These are phyloP conservation scores for Seriola rivoliana DNA, from an alignment of 2,113 vertebrate species.

Conservation along the genomic window DNA sequence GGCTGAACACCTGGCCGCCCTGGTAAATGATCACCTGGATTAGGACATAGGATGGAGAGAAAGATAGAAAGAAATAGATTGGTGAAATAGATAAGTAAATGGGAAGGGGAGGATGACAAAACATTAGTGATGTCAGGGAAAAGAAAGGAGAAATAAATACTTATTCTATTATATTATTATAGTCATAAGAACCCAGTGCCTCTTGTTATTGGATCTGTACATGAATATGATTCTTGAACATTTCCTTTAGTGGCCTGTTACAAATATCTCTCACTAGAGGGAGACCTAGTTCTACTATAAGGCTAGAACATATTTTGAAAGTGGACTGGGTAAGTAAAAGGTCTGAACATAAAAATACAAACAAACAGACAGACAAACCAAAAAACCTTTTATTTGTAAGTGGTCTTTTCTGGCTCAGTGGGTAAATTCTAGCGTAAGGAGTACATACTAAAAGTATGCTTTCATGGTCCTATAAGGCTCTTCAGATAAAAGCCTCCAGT, in stretches of 20 bases:
- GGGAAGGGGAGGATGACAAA: not conserved
- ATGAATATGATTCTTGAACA: not conserved
- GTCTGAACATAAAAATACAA: not conserved
- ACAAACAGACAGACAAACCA: constrained; percentile 39
- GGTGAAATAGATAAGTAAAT: not conserved
- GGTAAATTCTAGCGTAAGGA: constrained; percentile 17
- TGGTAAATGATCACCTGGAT: constrained; percentile 98
- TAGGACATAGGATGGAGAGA: not conserved
- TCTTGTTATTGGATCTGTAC: not conserved
- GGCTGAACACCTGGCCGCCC: constrained; percentile 95
- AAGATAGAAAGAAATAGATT: not conserved
- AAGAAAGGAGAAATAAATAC: not conserved
- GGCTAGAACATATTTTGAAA: not conserved
- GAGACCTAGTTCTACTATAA: constrained; percentile 48
- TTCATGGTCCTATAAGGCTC: constrained; percentile 41
- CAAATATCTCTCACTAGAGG: constrained; percentile 67
- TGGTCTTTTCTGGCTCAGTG: constrained; percentile 56
- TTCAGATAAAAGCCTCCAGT: constrained; percentile 73
- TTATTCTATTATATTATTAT: not conserved
- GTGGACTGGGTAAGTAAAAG: not conserved
- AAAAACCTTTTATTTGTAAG: constrained; percentile 62
- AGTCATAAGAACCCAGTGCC: not conserved
- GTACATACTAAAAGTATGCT: constrained; percentile 55
- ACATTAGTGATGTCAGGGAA: not conserved
- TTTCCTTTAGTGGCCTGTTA: not conserved